phyloP scores from a whole-genome alignment of 2,888 invertebrate genomes.

The Patella pellucida region DNA sequence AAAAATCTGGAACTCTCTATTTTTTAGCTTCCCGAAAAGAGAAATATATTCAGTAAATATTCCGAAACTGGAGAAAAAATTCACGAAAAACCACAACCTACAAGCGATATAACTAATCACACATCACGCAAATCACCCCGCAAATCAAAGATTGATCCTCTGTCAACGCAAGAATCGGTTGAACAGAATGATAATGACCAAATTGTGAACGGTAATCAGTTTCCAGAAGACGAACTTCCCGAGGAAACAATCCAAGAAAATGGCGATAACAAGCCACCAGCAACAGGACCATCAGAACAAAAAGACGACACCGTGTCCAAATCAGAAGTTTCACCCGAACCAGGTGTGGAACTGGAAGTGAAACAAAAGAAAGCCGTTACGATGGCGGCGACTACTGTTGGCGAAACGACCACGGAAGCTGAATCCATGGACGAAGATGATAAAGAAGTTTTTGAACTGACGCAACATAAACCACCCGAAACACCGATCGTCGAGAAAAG shows the following conservation, averaged over 20 bases:
- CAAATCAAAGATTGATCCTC: neutral
- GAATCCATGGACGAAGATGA: slow-evolving; percentile 26
- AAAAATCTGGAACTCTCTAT: neutral
- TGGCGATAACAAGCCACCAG: neutral
- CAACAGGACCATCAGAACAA: neutral
- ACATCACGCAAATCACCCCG: slow-evolving; percentile 1
- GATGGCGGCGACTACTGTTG: neutral
- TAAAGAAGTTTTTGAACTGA: slow-evolving; percentile 33
- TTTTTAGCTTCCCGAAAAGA: slow-evolving; percentile 1
- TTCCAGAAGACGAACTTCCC: slow-evolving; percentile 1
- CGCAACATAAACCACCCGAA: slow-evolving; percentile 33
- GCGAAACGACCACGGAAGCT: neutral
- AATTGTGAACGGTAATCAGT: slow-evolving; percentile 16
- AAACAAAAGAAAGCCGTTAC: neutral
- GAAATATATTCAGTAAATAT: slow-evolving; percentile 49
- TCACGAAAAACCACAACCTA: neutral
- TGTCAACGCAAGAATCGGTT: neutral
- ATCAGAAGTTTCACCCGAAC: neutral
- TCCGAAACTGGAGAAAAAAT: slow-evolving; percentile 53
- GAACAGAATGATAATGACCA: slow-evolving; percentile 1
- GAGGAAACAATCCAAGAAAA: neutral
- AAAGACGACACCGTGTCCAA: neutral
- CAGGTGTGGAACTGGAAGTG: no score
- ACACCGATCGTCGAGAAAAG: slow-evolving; percentile 27
- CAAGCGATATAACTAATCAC: neutral